phyloP scores from a whole-genome alignment of 2,113 vertebrate species.

The Labrus mixtus region DNA sequence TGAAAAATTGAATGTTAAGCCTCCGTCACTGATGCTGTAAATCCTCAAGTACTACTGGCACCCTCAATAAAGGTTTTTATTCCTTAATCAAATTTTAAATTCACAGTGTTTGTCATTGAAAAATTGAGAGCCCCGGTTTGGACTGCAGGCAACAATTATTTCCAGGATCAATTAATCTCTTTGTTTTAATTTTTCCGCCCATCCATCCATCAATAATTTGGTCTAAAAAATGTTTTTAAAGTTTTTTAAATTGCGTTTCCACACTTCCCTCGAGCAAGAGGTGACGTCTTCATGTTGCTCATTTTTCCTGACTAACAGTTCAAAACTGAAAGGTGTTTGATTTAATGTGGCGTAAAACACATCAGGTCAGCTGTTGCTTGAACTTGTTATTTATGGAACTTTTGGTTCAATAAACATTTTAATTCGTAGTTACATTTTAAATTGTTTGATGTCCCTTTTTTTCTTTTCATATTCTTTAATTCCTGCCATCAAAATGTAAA shows the following conservation, averaged over 20 bases:
- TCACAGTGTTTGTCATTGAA: constrained; percentile 7
- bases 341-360: too few species aligned
- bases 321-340: too few species aligned
- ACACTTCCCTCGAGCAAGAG: neutral
- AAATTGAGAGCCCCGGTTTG: constrained; percentile 1
- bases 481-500: too few species aligned
- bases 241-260: neutral
- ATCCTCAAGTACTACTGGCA: constrained; percentile 1
- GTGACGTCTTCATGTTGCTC: neutral
- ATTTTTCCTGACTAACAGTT: neutral
- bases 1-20: constrained; percentile 18
- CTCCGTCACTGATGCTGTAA: neutral
- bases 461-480: too few species aligned
- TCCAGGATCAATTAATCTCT: constrained; percentile 41
- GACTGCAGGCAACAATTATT: constrained; percentile 24
- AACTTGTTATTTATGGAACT: too few species aligned
- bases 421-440: too few species aligned
- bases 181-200: constrained; percentile 3
- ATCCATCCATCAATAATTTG: neutral
- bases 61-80: neutral
- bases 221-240: constrained; percentile 3
- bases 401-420: too few species aligned
- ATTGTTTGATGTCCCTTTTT: too few species aligned
- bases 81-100: constrained; percentile 1
- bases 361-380: too few species aligned